phyloP scores from a whole-genome alignment of 2,113 vertebrate genomes.

The Odontophorus gujanensis region DNA sequence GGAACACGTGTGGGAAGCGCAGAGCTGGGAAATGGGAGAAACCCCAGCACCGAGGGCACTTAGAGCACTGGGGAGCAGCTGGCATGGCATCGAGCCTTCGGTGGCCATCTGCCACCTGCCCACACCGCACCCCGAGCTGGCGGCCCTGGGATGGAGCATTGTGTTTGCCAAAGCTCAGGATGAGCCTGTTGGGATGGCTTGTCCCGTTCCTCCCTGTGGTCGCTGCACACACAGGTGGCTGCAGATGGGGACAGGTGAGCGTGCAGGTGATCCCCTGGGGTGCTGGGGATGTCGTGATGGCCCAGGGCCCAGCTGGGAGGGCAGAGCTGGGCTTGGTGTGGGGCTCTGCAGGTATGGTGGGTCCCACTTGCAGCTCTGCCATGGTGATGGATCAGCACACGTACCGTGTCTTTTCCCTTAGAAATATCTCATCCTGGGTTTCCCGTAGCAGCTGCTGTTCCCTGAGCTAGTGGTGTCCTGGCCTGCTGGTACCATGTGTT shows the following conservation, averaged over 20 bases:
- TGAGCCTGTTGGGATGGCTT: not conserved
- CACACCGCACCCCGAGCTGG: accelerated
- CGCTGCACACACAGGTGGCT: not conserved
- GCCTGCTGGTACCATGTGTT: not conserved
- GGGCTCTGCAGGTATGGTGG: not conserved
- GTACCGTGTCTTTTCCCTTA: not conserved
- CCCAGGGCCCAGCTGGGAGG: not conserved
- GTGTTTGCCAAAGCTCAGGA: not conserved
- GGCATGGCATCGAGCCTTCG: not conserved
- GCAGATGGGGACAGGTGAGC: not conserved
- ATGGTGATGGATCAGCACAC: not conserved
- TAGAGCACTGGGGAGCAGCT: not conserved
- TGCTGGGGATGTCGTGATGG: not conserved
- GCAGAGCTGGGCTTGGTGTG: not conserved
- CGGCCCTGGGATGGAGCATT: accelerated
- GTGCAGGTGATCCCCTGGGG: no score
- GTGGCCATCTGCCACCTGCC: not conserved
- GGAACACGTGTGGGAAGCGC: accelerated
- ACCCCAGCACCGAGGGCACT: accelerated
- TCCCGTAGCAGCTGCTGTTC: not conserved
- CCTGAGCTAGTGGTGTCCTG: not conserved
- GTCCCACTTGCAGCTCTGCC: not conserved
- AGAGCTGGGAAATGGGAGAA: not conserved
- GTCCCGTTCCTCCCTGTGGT: accelerated
- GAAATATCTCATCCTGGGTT: not conserved